Conservation (phyloP, 1,140 invertebrate species). For the Mamestra configurata region DNA sequence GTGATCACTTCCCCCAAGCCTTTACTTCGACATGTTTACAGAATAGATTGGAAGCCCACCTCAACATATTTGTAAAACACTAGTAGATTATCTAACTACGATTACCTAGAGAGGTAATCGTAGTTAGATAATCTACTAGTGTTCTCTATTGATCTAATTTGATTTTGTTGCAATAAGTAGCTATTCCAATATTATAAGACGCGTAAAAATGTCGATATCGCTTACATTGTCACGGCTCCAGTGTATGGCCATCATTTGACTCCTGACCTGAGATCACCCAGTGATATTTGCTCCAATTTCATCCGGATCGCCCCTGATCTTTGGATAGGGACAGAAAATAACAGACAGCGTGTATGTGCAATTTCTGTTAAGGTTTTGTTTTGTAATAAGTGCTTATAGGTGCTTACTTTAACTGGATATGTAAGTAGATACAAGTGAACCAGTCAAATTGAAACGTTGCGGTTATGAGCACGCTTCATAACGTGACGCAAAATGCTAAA, state of each 20-base stretch:
- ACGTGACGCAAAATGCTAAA: too few relatives aligned
- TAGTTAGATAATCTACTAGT: too few relatives aligned
- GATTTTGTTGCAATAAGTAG: background rate
- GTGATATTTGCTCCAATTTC: slow-evolving; percentile 59
- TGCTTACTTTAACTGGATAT: too few relatives aligned
- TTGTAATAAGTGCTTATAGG: too few relatives aligned
- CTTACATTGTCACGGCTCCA: slow-evolving; percentile 32
- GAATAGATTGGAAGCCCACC: too few relatives aligned
- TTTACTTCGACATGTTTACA: slow-evolving; percentile 34
- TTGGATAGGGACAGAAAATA: background rate
- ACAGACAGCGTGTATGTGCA: slow-evolving; percentile 25
- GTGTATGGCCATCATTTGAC: slow-evolving; percentile 23
- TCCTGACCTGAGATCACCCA: slow-evolving; percentile 31
- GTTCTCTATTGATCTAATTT: background rate
- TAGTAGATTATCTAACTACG: too few relatives aligned
- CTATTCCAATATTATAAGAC: slow-evolving; percentile 12
- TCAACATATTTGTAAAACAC: too few relatives aligned
- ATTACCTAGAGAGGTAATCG: too few relatives aligned
- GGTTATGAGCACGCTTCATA: too few relatives aligned
- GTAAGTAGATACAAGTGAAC: too few relatives aligned
- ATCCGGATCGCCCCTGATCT: slow-evolving; percentile 53
- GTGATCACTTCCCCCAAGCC: too few relatives aligned
- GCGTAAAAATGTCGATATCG: slow-evolving; percentile 38
- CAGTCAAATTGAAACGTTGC: too few relatives aligned
- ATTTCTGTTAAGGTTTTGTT: background rate